These are phyloP conservation scores for Pristionchus exspectatus DNA, from an alignment of 2,888 invertebrate genomes.

Conservation along the genomic window DNA sequence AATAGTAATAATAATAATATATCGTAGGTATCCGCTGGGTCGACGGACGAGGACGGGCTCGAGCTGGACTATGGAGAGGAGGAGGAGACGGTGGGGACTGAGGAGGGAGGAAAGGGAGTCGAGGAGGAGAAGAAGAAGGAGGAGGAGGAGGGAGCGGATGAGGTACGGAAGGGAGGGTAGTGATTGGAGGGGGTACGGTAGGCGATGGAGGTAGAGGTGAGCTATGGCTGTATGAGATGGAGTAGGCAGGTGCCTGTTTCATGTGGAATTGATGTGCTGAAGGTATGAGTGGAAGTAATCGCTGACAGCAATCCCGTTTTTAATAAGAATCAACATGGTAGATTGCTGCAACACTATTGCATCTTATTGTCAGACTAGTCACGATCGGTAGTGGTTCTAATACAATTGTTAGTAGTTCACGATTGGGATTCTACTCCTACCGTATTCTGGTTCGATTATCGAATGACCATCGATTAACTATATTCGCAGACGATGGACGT, in stretches of 20 bases:
- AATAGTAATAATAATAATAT: neutral
- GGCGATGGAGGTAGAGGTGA: no score
- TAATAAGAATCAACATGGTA: no score
- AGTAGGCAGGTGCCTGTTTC: no score
- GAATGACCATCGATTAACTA: neutral
- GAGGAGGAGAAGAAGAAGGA: slow-evolving; percentile 8
- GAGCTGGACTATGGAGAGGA: slow-evolving; percentile 48
- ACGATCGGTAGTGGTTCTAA: no score
- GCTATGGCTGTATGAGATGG: no score
- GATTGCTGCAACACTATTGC: no score
- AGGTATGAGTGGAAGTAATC: no score
- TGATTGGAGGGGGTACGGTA: neutral
- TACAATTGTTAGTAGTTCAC: neutral
- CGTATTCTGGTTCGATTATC: neutral
- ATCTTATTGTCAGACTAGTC: neutral
- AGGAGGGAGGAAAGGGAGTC: neutral
- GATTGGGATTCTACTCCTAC: neutral
- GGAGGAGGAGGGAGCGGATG: slow-evolving; percentile 40
- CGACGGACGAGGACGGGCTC: neutral
- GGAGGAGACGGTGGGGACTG: neutral
- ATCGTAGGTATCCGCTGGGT: neutral
- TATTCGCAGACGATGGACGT: slow-evolving; percentile 49
- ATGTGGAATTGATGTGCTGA: no score
- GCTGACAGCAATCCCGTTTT: no score
- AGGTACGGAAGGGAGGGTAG: neutral